phyloP scores from a whole-genome alignment of 2,797 vertebrate genomes.

The Echiichthys vipera region DNA sequence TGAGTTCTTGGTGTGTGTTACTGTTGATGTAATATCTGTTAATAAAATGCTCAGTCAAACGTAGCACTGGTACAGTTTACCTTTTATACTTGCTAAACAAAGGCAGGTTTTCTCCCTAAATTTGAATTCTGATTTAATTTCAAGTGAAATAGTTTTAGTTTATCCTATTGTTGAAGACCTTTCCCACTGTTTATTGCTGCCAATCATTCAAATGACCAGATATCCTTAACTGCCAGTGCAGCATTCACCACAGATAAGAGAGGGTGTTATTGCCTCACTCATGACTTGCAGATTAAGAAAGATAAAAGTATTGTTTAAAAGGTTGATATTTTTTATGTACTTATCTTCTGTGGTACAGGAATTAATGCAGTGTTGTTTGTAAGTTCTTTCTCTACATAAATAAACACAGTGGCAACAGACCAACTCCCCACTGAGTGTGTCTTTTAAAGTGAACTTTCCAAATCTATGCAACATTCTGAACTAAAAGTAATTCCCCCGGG shows the following conservation, averaged over 20 bases:
- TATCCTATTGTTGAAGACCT: background rate
- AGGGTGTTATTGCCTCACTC: background rate
- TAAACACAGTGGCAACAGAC: conserved; percentile 52
- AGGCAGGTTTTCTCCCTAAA: background rate
- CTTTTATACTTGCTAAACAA: background rate
- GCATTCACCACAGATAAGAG: background rate
- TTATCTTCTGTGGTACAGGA: conserved; percentile 6
- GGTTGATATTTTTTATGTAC: background rate
- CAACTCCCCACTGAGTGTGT: conserved; percentile 54
- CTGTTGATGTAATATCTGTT: too few species aligned
- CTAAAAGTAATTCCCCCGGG: conserved; percentile 53
- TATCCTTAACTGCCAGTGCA: background rate
- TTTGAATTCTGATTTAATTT: background rate
- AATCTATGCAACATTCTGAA: conserved; percentile 58
- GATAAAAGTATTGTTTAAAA: conserved; percentile 10
- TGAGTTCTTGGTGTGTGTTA: too few species aligned
- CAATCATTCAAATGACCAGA: background rate
- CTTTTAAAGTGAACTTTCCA: conserved; percentile 54
- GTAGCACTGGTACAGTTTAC: background rate
- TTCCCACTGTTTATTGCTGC: background rate
- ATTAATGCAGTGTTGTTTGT: conserved; percentile 31
- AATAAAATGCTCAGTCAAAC: too few species aligned
- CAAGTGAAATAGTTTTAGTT: background rate
- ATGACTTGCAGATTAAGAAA: conserved; percentile 7
- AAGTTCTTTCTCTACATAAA: conserved; percentile 44